Evolutionary conservation across 2,113 vertebrate genomes (phyloP).

Genomic region (Asarcornis scutulata): DNA sequence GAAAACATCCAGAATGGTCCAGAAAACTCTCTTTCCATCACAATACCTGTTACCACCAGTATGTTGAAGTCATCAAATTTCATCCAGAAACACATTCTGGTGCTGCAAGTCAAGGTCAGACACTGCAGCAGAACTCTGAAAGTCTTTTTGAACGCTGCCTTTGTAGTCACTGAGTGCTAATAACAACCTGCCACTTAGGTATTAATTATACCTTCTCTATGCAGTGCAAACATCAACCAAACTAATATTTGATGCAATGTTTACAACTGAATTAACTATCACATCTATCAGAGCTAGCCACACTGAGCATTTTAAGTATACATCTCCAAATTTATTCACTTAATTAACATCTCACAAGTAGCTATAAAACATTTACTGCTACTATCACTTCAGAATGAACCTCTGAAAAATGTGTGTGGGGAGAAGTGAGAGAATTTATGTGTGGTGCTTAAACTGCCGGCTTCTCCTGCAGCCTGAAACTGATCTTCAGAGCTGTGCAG

Average conservation of each 20-base stretch:
- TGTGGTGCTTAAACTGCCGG: background rate
- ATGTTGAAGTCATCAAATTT: accelerated
- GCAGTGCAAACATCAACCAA: background rate
- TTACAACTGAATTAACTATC: background rate
- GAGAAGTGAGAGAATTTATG: background rate
- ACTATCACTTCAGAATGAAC: background rate
- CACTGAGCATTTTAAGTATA: background rate
- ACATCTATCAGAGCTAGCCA: background rate
- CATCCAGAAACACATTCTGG: background rate
- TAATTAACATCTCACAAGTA: background rate
- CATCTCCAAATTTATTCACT: background rate
- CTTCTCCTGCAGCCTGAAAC: background rate
- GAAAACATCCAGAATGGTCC: background rate
- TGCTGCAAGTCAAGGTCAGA: background rate
- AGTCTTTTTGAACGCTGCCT: background rate
- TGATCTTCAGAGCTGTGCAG: background rate
- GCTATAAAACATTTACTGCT: background rate
- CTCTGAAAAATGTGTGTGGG: background rate
- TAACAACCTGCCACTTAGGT: background rate
- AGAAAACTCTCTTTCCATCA: background rate
- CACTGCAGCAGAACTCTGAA: background rate
- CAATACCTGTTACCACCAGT: background rate
- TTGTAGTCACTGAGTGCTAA: background rate
- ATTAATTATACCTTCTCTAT: background rate
- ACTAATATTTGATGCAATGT: background rate